Conservation (phyloP, 2,888 invertebrate species). For the Theodoxus fluviatilis region DNA sequence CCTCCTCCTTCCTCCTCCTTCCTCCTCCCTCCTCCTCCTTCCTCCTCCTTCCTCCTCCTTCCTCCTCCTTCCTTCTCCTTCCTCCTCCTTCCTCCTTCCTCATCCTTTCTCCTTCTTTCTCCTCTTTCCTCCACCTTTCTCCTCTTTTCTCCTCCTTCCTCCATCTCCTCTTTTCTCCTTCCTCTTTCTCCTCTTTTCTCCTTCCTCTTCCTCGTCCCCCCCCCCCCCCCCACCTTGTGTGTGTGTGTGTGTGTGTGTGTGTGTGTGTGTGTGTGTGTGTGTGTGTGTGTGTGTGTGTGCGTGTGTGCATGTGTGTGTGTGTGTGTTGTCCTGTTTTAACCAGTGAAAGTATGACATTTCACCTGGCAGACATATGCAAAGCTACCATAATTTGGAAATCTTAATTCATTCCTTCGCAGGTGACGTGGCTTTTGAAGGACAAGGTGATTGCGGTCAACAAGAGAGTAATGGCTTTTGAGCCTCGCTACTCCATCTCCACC, state of each 20-base stretch:
- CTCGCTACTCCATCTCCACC: no score
- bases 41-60: neutral
- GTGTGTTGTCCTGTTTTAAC: neutral
- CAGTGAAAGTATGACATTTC: neutral
- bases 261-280: conserved; percentile 12
- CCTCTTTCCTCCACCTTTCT: neutral
- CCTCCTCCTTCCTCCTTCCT: neutral
- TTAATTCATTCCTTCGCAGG: no score
- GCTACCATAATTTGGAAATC: no score
- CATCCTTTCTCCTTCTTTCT: neutral
- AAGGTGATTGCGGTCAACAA: no score
- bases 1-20: conserved; percentile 4
- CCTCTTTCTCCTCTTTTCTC: neutral
- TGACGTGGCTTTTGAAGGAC: no score
- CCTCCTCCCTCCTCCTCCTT: neutral
- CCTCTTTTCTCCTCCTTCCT: neutral
- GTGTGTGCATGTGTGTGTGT: conserved; percentile 1
- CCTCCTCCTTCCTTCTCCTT: neutral
- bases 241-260: conserved; percentile 15
- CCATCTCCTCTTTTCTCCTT: neutral
- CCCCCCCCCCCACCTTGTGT: conserved; percentile 2
- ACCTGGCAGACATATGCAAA: neutral
- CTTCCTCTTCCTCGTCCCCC: neutral
- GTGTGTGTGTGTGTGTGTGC: conserved; percentile 19
- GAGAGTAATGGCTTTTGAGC: no score